A percentile compares a stretch with the other conserved stretches of the same genome.
These are phyloP conservation scores for Nothoprocta perdicaria DNA, from an alignment of 2,113 vertebrate species.

Conservation along the genomic window DNA sequence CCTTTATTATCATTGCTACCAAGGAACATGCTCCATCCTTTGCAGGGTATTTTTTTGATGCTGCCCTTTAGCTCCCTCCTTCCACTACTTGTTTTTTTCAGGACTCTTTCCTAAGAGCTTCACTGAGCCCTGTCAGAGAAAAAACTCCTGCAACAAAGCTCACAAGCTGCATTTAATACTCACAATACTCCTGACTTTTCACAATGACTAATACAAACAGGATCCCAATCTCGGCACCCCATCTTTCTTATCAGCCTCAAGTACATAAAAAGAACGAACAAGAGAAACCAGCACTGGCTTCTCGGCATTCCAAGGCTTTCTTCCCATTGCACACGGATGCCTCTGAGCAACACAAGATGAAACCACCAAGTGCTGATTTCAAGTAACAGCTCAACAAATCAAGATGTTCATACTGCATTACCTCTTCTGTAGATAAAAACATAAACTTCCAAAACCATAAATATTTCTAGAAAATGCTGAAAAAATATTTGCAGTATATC, in stretches of 20 bases:
- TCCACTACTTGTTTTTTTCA: neutral
- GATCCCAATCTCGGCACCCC: neutral
- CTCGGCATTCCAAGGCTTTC: neutral
- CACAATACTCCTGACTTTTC: neutral
- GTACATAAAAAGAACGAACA: neutral
- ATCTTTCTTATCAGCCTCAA: neutral
- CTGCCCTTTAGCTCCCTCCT: neutral
- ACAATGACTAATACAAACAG: neutral
- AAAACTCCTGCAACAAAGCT: neutral
- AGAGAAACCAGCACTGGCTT: neutral
- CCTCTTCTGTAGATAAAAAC: neutral
- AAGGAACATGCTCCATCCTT: neutral
- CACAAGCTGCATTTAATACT: neutral
- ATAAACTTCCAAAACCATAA: neutral
- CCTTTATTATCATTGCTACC: neutral
- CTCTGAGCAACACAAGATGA: neutral
- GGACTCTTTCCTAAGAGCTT: neutral
- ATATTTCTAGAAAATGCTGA: neutral
- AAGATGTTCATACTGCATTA: neutral
- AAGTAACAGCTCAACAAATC: neutral
- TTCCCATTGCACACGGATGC: neutral
- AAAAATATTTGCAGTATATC: neutral
- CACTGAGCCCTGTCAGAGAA: neutral
- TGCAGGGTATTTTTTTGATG: neutral
- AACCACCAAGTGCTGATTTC: neutral